Base-by-base conservation (phyloP, 2,797 vertebrate species). In the Ptychadena robeensis region DNA sequence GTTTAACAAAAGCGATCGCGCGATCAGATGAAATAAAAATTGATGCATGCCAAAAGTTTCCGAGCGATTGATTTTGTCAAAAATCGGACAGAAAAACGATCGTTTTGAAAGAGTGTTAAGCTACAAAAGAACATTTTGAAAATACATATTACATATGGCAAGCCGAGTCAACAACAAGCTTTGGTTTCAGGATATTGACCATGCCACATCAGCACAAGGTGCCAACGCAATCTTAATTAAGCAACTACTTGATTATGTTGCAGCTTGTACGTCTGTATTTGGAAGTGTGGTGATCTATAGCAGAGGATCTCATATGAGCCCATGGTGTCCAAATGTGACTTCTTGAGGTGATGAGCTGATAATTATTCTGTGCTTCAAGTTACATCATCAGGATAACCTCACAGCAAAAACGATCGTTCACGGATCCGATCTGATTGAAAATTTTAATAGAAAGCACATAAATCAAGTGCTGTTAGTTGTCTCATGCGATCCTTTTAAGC, bases 181-280 rank as follows among this genome's bases (percentile, higher is more conserved):
- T 71, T 68, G n/a, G 57, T 85, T 80, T 74, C 82, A 38, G 18
- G 35, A 53, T 40, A 68, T 30, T 28, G 67, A 18, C 76, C 9
- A 14, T 64, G 82, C 82, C 63, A 30, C 27, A 57, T 85, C 77
- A 85, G 82, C 71, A 85, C 1, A 48, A 40, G 71, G 38, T 61
- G 76, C 64, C 77, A 69, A 30, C 63, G 67, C 74, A 30, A 70
- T 74, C 64, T 74, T 70, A 74, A 80, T 80, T 70, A 80, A 74
- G 82, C n/a, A 85, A 32, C 34, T 69, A 74, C 79, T 80, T 69
- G 65, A 84, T 84, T 79, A 61, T 65, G 37, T 72, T 73, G 67
- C 74, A 78, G 72, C 74, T 78, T 57, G 59, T 66, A 35, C 35
- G 79, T 84, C 82, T 85, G 77, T 85, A 74, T 85, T 85, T 80